Percentiles rank a stretch among this genome's conserved stretches.
Evolutionary conservation across 2,113 vertebrate species (phyloP).

Genomic region (Calidris pygmaea): DNA sequence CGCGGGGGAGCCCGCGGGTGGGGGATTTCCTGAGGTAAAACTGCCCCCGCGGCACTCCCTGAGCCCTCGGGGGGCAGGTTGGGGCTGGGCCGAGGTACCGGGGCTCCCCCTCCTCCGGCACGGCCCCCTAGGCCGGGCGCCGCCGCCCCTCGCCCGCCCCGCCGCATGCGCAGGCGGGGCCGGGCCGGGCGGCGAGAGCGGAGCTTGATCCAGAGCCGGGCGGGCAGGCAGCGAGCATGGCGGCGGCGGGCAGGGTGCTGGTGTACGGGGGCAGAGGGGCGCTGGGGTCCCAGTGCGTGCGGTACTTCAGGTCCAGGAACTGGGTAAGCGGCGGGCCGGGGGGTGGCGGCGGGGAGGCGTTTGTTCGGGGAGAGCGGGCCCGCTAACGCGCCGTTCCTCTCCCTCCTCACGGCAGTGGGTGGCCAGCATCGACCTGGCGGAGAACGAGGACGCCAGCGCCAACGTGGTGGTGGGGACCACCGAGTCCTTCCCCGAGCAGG

Average conservation of each 20-base stretch:
- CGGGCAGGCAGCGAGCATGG: neutral
- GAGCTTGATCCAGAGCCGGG: fast-evolving
- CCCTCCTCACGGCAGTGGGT: conserved; percentile 82
- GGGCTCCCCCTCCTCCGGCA: fast-evolving
- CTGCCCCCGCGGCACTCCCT: fast-evolving
- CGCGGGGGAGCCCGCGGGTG: too few species aligned
- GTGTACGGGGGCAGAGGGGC: conserved; percentile 90
- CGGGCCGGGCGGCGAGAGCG: neutral
- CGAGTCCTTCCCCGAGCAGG: conserved; percentile 87
- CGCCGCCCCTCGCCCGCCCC: neutral
- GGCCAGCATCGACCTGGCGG: conserved; percentile 85
- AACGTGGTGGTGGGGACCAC: conserved; percentile 83
- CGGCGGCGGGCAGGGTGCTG: conserved; percentile 75
- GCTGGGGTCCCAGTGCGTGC: conserved; percentile 86
- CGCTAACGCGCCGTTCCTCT: neutral
- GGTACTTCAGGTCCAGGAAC: conserved; percentile 80
- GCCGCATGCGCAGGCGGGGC: neutral
- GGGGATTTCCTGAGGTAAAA: neutral
- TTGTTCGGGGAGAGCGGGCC: neutral
- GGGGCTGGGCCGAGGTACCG: fast-evolving
- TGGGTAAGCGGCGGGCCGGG: conserved; percentile 78
- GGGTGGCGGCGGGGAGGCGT: neutral
- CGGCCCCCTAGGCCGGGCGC: neutral
- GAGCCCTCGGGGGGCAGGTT: fast-evolving
- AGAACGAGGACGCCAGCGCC: conserved; percentile 87